A percentile compares a stretch with the other conserved stretches of the same genome.
phyloP scores from a whole-genome alignment of 2,888 invertebrate species.

The Leptopilina myrica region DNA sequence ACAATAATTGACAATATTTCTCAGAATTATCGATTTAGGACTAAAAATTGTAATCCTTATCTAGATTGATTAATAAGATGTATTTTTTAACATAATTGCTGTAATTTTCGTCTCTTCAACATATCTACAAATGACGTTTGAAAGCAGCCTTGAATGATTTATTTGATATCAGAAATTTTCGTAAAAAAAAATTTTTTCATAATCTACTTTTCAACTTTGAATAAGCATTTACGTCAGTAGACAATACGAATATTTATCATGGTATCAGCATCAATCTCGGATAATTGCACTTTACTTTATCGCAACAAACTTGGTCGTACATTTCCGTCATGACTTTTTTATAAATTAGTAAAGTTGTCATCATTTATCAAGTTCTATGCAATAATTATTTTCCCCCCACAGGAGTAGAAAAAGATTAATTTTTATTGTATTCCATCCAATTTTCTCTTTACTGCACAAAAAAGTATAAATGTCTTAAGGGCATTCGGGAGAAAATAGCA shows the following conservation, averaged over 20 bases:
- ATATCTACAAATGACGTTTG: background rate
- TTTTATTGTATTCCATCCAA: too few species aligned
- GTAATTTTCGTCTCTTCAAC: background rate
- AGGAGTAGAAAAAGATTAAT: too few species aligned
- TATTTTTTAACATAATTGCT: background rate
- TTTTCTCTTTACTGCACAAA: too few species aligned
- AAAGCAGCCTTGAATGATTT: background rate
- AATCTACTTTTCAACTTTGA: constrained; percentile 18
- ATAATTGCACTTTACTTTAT: background rate
- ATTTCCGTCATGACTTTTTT: background rate
- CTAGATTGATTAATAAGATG: background rate
- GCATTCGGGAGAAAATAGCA: too few species aligned
- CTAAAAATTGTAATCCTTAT: background rate
- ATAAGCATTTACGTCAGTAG: constrained; percentile 22
- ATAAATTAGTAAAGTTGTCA: background rate
- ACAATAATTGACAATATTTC: background rate
- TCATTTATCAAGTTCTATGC: too few species aligned
- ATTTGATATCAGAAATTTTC: background rate
- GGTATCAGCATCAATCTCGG: constrained; percentile 3
- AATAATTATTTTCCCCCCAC: too few species aligned
- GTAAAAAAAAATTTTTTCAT: background rate
- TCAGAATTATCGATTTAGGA: background rate
- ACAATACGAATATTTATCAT: constrained; percentile 13
- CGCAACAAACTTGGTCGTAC: background rate
- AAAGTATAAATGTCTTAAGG: too few species aligned